phyloP scores from a whole-genome alignment of 2,888 invertebrate species.

The Aethes cnicana region DNA sequence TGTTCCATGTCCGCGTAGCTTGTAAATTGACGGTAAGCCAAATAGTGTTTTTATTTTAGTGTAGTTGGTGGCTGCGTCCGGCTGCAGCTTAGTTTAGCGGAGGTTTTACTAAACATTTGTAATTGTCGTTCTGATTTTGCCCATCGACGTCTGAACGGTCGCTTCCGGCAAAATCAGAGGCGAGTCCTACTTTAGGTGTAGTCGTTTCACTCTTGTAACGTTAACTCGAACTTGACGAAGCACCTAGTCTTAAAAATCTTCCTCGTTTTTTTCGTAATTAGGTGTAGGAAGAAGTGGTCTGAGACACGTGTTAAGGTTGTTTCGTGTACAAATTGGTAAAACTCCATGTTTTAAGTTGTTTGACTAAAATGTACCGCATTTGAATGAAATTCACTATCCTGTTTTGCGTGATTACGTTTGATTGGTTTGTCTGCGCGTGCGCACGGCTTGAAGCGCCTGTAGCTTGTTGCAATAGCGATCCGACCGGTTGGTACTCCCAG shows the following conservation, averaged over 20 bases:
- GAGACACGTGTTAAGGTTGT: slow-evolving; percentile 43
- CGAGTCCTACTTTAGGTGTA: slow-evolving; percentile 57
- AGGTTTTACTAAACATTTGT: slow-evolving; percentile 27
- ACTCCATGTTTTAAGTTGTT: slow-evolving; percentile 29
- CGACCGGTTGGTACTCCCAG: slow-evolving; percentile 35
- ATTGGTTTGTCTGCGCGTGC: slow-evolving; percentile 23
- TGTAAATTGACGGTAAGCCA: slow-evolving; percentile 57
- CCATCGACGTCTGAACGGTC: background rate
- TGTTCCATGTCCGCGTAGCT: slow-evolving; percentile 49
- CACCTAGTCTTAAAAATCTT: slow-evolving; percentile 53
- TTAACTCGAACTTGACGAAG: slow-evolving; percentile 50
- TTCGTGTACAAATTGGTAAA: slow-evolving; percentile 34
- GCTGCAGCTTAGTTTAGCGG: slow-evolving; percentile 64
- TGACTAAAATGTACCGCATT: slow-evolving; percentile 25
- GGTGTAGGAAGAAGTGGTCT: slow-evolving; percentile 44
- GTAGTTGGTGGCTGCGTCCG: slow-evolving; percentile 56
- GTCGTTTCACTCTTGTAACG: slow-evolving; percentile 52
- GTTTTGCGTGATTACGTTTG: slow-evolving; percentile 22
- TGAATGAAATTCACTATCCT: slow-evolving; percentile 30
- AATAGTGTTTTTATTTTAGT: slow-evolving; percentile 59
- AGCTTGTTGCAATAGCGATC: slow-evolving; percentile 27
- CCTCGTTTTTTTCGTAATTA: slow-evolving; percentile 52
- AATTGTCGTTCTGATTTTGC: slow-evolving; percentile 23
- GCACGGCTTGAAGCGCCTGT: slow-evolving; percentile 22
- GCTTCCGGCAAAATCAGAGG: slow-evolving; percentile 35